Evolutionary conservation across 30 jellyfish, hydroid and myxozoan species (phyloP), one percentile per base, ranked within the genome.

Genomic region (Pseudorhiza aurosa): DNA sequence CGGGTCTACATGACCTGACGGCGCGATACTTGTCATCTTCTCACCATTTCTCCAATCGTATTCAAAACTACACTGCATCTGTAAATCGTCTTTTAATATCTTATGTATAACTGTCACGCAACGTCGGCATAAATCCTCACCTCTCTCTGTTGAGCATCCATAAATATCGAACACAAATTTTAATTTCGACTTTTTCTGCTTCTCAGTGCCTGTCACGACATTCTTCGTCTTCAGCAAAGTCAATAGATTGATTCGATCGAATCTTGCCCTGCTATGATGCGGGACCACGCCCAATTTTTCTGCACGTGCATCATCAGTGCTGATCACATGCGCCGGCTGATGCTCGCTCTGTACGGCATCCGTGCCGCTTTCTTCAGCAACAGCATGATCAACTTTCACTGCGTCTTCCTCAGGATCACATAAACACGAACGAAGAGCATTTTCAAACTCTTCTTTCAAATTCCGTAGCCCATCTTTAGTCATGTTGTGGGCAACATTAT

Each of bases 401-500:
- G 9, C 77, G 10, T n/a, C 10, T 1, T 44, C 27, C n/a, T 8
- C 21, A 5, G 1, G 4, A 8, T 43, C 44, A 22, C 26, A 27
- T 6, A 0, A 5, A 10, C 53, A 9, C 31, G 36, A 30, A 5
- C 21, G 29, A 9, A 49, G 39, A 1, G 88, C 88, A 50, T 33
- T 36, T 4, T 21, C 28, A 4, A 75, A 39, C 36, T 77, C 88
- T 0, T 8, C 43, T 31, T 43, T 49, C 11, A 77, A 70, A 30
- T 27, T 70, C 0, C 68, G 72, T 29, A 72, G 59, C 4, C 96
- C 98, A 11, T 42, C 91, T 18, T 19, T 56, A 8, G 96, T 49
- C 29, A 92, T 21, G 78, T 92, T 92, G 47, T 80, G 96, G 9
- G 98, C 95, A 40, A 92, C 88, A 68, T 92, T 92, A 60, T 86